Percentiles rank a stretch among this genome's conserved stretches.
phyloP scores from a whole-genome alignment of 2,888 invertebrate genomes.

The Amiota mariae region DNA sequence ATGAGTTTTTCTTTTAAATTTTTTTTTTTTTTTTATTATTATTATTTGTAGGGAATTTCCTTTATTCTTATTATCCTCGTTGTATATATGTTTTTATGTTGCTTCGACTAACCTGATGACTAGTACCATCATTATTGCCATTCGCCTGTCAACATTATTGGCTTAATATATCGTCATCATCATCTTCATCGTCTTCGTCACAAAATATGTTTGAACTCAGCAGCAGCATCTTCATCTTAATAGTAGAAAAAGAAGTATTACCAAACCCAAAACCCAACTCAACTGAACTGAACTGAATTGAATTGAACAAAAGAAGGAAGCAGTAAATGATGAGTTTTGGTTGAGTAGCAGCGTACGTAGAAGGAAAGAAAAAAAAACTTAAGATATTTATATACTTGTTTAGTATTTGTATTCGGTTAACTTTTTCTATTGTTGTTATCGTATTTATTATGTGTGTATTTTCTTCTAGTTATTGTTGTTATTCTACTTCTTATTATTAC shows the following conservation, averaged over 20 bases:
- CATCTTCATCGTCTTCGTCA: no score
- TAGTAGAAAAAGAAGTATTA: no score
- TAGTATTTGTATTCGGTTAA: slow-evolving; percentile 47
- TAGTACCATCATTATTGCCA: not conserved
- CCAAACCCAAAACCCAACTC: no score
- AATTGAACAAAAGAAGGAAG: no score
- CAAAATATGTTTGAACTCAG: no score
- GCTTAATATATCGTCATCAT: not conserved
- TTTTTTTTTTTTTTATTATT: not conserved
- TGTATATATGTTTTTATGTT: not conserved
- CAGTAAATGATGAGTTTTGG: no score
- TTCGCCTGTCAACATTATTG: slow-evolving; percentile 23
- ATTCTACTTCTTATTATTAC: not conserved
- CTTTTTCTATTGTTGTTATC: slow-evolving; percentile 47
- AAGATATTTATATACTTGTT: slow-evolving; percentile 45
- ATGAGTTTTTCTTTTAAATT: slow-evolving; percentile 38
- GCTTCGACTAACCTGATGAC: not conserved
- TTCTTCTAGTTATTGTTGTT: not conserved
- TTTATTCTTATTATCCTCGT: not conserved
- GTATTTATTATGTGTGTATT: slow-evolving; percentile 53
- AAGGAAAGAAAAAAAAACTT: slow-evolving; percentile 23
- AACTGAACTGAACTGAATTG: no score
- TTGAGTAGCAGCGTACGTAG: not conserved
- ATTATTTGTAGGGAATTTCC: not conserved
- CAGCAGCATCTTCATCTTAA: no score